These are phyloP conservation scores for Dipodomys merriami DNA, from an alignment of 2,113 vertebrate genomes.

Conservation along the genomic window DNA sequence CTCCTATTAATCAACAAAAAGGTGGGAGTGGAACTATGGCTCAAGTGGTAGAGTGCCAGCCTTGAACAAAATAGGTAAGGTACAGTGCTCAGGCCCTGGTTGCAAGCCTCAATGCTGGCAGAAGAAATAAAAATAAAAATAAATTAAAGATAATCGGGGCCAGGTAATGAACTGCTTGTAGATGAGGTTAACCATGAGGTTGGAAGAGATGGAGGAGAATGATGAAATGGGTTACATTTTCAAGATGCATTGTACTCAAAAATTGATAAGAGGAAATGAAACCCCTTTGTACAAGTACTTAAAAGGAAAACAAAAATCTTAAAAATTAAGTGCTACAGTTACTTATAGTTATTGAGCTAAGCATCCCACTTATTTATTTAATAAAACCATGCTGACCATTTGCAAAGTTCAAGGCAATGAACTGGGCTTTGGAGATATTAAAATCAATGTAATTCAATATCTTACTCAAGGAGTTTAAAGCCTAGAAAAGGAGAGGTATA, in stretches of 20 bases:
- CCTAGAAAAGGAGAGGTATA: neutral
- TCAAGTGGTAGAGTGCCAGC: no score
- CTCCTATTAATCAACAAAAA: no score
- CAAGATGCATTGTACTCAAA: no score
- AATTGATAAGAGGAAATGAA: neutral
- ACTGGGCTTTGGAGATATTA: neutral
- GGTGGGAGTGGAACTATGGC: no score
- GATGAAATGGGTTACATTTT: neutral
- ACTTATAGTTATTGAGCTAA: neutral
- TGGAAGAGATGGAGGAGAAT: neutral
- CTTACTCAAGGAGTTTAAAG: neutral
- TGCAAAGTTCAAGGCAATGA: neutral
- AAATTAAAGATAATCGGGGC: neutral
- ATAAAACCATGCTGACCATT: neutral
- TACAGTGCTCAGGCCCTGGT: no score
- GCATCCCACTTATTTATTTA: conserved; percentile 14
- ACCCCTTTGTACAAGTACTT: no score
- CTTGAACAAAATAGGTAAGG: no score
- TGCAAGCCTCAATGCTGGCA: no score
- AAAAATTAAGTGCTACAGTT: neutral
- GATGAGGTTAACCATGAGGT: neutral
- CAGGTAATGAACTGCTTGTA: neutral
- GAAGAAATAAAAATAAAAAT: neutral
- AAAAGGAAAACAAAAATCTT: neutral
- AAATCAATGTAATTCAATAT: neutral